These are phyloP conservation scores for Temnothorax curvispinosus DNA, from an alignment of 1,140 invertebrate genomes.

Conservation along the genomic window DNA sequence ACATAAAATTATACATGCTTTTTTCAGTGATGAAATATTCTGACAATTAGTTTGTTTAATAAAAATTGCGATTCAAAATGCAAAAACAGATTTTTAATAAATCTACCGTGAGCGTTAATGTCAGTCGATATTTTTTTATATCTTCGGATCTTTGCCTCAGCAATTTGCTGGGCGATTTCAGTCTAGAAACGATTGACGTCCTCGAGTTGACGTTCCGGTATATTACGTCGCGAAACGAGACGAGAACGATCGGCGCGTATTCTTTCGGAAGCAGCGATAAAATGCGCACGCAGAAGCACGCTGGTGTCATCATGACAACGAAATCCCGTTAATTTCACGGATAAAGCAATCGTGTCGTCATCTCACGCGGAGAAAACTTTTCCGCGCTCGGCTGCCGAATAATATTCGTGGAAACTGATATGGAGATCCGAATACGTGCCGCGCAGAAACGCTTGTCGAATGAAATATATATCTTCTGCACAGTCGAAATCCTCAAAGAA, in stretches of 20 bases:
- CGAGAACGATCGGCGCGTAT: not conserved
- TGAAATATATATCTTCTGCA: slow-evolving; percentile 9
- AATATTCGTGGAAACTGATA: slow-evolving; percentile 42
- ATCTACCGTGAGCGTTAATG: not conserved
- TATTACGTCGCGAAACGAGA: slow-evolving; percentile 26
- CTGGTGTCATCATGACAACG: slow-evolving; percentile 24
- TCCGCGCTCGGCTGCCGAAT: not conserved
- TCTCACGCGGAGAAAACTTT: not conserved
- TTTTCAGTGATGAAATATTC: not conserved
- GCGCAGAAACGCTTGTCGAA: slow-evolving; percentile 36
- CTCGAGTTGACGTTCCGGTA: not conserved
- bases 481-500: slow-evolving; percentile 49
- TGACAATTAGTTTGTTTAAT: not conserved
- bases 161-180: slow-evolving; percentile 12
- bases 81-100: slow-evolving; percentile 14
- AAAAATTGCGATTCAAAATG: not conserved
- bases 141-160: not conserved
- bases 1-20: not conserved
- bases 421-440: slow-evolving; percentile 13
- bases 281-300: not conserved
- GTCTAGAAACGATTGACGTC: not conserved
- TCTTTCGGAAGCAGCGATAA: slow-evolving; percentile 13
- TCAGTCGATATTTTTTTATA: not conserved
- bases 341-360: not conserved
- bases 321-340: slow-evolving; percentile 36